phyloP scores from a whole-genome alignment of 2,113 vertebrate species.

The Chauna torquata region DNA sequence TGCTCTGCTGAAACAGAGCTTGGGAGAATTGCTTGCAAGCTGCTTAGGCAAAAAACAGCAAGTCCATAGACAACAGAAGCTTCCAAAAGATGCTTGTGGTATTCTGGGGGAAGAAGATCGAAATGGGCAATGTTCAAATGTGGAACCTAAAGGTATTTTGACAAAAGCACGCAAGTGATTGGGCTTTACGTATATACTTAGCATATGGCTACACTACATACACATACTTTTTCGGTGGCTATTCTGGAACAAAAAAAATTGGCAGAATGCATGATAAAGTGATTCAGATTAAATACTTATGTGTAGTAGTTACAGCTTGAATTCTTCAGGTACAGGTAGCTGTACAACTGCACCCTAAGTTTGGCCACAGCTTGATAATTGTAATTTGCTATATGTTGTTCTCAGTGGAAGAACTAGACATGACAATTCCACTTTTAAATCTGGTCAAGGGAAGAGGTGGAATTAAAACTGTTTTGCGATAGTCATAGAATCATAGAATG shows the following conservation, averaged over 20 bases:
- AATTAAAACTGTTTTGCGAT: background rate
- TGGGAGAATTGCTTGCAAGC: background rate
- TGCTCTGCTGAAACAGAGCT: background rate
- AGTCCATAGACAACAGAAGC: background rate
- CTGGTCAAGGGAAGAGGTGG: background rate
- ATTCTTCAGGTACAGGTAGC: background rate
- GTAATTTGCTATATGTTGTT: background rate
- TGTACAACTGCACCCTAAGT: background rate
- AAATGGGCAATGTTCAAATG: background rate
- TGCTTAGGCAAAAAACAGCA: background rate
- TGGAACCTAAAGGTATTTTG: background rate
- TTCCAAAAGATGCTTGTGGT: background rate
- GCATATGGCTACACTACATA: too few species aligned
- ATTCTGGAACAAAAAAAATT: background rate
- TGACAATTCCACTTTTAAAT: background rate
- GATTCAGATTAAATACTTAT: background rate
- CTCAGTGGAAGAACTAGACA: background rate
- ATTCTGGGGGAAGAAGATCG: background rate
- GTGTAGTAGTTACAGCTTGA: background rate
- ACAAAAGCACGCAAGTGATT: background rate
- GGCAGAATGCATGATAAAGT: background rate
- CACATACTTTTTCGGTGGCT: too few species aligned
- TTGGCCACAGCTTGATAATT: background rate
- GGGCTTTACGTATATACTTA: background rate
- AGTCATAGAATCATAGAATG: background rate